Conservation (phyloP, 2,113 vertebrate species). For the Cepphus grylle region DNA sequence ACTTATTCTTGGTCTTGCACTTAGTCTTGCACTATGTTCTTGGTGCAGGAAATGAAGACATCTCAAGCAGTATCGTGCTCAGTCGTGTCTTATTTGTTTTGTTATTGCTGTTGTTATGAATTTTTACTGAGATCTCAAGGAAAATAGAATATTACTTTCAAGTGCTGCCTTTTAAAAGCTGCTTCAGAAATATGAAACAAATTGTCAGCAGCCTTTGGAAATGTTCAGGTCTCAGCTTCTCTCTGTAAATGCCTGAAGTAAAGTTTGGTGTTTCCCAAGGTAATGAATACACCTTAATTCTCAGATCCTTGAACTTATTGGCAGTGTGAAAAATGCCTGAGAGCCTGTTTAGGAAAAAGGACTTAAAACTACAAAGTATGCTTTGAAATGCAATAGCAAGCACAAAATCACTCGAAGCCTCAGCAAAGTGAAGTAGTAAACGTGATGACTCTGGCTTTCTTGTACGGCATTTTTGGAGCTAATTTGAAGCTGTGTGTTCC, state of each 20-base stretch:
- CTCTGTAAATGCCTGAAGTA: not conserved
- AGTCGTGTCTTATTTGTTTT: not conserved
- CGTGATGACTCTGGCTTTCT: slow-evolving; percentile 60
- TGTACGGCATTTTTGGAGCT: slow-evolving; percentile 19
- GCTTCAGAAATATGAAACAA: not conserved
- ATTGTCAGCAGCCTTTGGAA: not conserved
- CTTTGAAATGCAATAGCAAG: slow-evolving; percentile 50
- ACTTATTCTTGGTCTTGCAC: too few species aligned
- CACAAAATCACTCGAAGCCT: slow-evolving; percentile 32
- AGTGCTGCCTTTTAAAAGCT: not conserved
- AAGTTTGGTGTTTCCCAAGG: not conserved
- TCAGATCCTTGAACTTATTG: not conserved
- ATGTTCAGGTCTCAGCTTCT: not conserved
- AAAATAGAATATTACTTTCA: not conserved
- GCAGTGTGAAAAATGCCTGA: not conserved
- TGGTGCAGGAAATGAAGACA: not conserved
- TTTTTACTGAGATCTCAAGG: not conserved
- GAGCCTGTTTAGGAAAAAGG: not conserved
- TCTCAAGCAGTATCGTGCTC: not conserved
- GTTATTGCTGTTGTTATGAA: not conserved
- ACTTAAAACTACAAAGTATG: not conserved
- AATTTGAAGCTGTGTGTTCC: slow-evolving; percentile 60
- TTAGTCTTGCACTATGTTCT: too few species aligned
- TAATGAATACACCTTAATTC: not conserved
- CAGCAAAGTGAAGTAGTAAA: slow-evolving; percentile 46